These are phyloP conservation scores for Myotis findleyi DNA, from an alignment of 2,797 vertebrate genomes.

Conservation along the genomic window DNA sequence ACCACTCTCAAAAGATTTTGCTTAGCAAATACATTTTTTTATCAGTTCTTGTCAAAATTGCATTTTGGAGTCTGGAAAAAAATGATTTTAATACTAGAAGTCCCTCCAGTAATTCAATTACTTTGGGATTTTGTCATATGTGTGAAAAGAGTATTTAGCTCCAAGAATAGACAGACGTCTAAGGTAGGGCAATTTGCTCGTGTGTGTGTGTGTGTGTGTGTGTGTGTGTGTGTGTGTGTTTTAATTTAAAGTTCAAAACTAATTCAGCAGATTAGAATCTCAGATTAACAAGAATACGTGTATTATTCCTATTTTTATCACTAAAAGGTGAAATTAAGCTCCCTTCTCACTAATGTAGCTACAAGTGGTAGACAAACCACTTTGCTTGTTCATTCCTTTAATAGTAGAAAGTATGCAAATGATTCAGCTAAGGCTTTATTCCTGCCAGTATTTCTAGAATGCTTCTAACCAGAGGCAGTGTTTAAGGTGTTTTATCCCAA, in stretches of 20 bases:
- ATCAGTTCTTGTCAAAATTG: constrained; percentile 62
- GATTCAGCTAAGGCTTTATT: not conserved
- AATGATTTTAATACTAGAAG: constrained; percentile 71
- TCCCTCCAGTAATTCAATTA: constrained; percentile 77
- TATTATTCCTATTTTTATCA: constrained; percentile 33
- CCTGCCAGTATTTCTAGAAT: not conserved
- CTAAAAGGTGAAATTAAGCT: constrained; percentile 38
- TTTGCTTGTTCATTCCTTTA: constrained; percentile 47
- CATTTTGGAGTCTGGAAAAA: constrained; percentile 50
- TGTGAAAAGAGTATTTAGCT: constrained; percentile 73
- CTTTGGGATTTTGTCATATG: constrained; percentile 72
- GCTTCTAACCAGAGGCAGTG: not conserved
- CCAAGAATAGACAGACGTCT: constrained; percentile 31
- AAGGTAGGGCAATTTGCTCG: not conserved
- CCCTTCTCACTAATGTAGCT: not conserved
- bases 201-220: not conserved
- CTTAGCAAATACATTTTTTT: constrained; percentile 70
- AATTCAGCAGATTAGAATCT: constrained; percentile 64
- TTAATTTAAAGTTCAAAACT: constrained; percentile 67
- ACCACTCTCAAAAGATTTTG: constrained; percentile 50
- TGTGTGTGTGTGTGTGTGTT: not conserved
- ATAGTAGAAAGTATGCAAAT: not conserved
- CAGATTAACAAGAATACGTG: constrained; percentile 4
- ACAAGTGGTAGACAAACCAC: not conserved
- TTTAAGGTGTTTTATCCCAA: not conserved